These are phyloP conservation scores for Zonotrichia leucophrys DNA, from an alignment of 2,113 vertebrate genomes.

Conservation along the genomic window DNA sequence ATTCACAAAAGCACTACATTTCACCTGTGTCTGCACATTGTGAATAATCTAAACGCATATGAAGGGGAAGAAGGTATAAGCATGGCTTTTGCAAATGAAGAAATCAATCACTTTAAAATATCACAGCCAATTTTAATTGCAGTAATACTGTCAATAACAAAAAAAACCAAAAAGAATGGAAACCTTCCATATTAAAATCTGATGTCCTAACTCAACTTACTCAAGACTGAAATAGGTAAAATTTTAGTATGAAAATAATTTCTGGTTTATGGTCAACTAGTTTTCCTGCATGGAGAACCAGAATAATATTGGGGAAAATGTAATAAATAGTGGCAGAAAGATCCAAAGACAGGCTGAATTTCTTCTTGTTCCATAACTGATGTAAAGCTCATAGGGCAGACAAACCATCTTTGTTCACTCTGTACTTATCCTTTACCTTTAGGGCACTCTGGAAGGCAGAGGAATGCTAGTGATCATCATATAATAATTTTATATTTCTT, in stretches of 20 bases:
- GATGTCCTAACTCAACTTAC: not conserved
- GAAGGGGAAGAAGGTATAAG: not conserved
- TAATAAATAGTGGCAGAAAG: not conserved
- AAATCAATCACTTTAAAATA: not conserved
- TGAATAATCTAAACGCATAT: not conserved
- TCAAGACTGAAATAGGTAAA: too few relatives aligned
- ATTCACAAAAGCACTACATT: not conserved
- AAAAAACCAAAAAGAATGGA: not conserved
- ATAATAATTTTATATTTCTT: not conserved
- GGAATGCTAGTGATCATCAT: not conserved
- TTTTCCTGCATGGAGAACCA: not conserved
- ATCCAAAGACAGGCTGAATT: not conserved
- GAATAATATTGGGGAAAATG: not conserved
- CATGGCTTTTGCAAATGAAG: not conserved
- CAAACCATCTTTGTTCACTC: not conserved
- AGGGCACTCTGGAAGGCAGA: not conserved
- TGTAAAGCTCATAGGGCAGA: not conserved
- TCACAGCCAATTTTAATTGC: not conserved
- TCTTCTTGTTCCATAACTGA: not conserved
- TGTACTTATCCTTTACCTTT: not conserved
- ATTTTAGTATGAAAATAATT: not conserved
- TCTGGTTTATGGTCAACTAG: not conserved
- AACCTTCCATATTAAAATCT: not conserved
- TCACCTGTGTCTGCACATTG: not conserved
- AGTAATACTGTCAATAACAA: not conserved